Evolutionary conservation across 2,888 invertebrate species (phyloP).

Genomic region (Dryadula phaetusa): DNA sequence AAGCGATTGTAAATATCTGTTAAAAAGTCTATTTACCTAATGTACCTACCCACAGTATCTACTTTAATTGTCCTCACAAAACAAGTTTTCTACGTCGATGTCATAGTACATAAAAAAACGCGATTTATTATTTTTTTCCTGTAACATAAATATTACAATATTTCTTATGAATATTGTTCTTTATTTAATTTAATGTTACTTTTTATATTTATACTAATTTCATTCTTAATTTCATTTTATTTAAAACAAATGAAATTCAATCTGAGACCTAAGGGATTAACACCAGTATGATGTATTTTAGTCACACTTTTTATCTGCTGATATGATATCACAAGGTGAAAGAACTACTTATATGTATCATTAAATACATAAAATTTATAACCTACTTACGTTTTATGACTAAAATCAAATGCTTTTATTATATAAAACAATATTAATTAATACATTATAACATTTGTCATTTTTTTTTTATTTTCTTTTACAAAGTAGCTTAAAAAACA

Average conservation of each 20-base stretch:
- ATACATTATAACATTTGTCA: too few relatives aligned
- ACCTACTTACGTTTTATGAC: not conserved
- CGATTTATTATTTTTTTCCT: constrained; percentile 23
- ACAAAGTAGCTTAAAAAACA: not conserved
- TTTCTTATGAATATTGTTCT: too few relatives aligned
- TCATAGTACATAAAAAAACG: constrained; percentile 28
- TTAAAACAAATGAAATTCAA: constrained; percentile 5
- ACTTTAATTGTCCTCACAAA: constrained; percentile 41
- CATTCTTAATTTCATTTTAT: not conserved
- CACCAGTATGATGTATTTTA: constrained; percentile 29
- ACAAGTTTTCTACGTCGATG: constrained; percentile 45
- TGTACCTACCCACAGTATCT: constrained; percentile 18
- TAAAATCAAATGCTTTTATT: not conserved
- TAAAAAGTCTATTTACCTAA: not conserved
- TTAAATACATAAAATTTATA: not conserved
- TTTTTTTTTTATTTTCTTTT: not conserved
- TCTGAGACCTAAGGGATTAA: not conserved
- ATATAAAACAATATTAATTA: not conserved
- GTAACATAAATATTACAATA: not conserved
- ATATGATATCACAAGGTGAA: constrained; percentile 42
- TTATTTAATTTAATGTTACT: not conserved
- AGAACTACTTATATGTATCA: constrained; percentile 11
- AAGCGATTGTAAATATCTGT: not conserved
- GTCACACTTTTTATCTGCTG: constrained; percentile 50
- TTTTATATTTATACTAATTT: not conserved